A percentile compares a stretch with the other conserved stretches of the same genome.
Conservation (phyloP, 2,113 vertebrate genomes). For the Oceanites oceanicus region DNA sequence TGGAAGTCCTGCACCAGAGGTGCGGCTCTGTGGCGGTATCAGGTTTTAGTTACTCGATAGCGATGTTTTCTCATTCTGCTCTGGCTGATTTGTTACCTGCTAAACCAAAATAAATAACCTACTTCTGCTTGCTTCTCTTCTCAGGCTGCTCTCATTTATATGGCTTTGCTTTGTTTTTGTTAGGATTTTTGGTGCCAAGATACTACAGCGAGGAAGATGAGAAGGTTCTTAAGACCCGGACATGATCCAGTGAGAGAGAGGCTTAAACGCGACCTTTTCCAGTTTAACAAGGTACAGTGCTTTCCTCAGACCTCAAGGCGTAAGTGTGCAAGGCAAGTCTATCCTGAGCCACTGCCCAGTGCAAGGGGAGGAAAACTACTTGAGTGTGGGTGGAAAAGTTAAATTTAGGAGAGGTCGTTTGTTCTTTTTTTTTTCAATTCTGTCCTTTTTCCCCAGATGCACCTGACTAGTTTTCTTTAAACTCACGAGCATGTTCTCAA, state of each 20-base stretch:
- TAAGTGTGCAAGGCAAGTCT: background rate
- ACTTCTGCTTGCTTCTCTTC: background rate
- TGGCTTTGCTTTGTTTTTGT: background rate
- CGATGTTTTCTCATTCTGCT: background rate
- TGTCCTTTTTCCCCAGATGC: background rate
- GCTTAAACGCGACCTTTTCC: constrained; percentile 92
- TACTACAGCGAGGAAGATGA: constrained; percentile 79
- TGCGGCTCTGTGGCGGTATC: background rate
- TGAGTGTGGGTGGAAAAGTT: constrained; percentile 4
- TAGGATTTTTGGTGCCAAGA: constrained; percentile 55
- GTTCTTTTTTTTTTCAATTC: background rate
- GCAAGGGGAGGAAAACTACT: background rate
- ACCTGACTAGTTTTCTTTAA: background rate
- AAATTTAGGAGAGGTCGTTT: constrained; percentile 6
- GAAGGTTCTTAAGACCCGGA: constrained; percentile 91
- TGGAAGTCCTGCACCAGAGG: background rate
- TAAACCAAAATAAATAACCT: constrained; percentile 37
- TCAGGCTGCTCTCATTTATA: background rate
- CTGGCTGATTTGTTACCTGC: background rate
- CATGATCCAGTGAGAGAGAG: constrained; percentile 89
- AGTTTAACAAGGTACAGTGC: constrained; percentile 90
- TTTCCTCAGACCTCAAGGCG: background rate
- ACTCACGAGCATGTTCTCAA: background rate
- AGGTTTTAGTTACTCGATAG: constrained; percentile 29
- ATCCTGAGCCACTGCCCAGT: background rate